Evolutionary conservation across 2,797 vertebrate genomes (phyloP), one percentile per base, ranked within the genome.

Genomic region (Tinamus major): DNA sequence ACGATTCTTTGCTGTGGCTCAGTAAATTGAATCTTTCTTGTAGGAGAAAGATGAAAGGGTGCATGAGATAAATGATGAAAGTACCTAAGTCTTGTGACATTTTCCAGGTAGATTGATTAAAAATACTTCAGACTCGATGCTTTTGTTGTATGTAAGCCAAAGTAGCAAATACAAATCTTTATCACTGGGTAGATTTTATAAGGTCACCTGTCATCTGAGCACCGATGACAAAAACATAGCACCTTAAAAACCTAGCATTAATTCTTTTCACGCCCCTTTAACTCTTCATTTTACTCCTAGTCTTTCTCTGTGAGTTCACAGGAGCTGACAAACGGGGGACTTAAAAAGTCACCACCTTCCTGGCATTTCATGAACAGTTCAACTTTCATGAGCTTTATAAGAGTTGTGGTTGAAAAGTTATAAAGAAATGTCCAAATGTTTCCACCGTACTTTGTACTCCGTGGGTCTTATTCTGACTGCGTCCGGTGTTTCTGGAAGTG

Each of bases 331-430:
- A 95, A 96, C 9, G 27, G 8, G 26, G 18, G 78, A 7, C 24
- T 97, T 96, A 97, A 96, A 91, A 82, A 95, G 35, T 75, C 91
- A 90, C 91, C 69, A 79, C 89, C 93, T 94, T 79, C 85, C 75
- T 94, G 94, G 82, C 31, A 42, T 96, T 97, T 88, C 78, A 92
- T 67, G 53, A 71, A 75, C 62, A 75, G 33, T 31, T 72, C 29
- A 70, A 39, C 8, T 59, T 90, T 70, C 29, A 67, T 41, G 80
- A 84, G 82, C 44, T 86, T 89, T 46, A 64, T 29, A 96, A 77
- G 39, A 94, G 83, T 89, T 81, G 62, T 49, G 53, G 71, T 80
- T 67, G 93, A 95, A 97, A 88, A 69, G 18, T 37, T 90, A 93
- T 63, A 53, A 46, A 79, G 83, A 81, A 90, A 83, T 59, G 76